phyloP scores from a whole-genome alignment of 92 coral and sea anemone genomes.

The Porites divaricata region DNA sequence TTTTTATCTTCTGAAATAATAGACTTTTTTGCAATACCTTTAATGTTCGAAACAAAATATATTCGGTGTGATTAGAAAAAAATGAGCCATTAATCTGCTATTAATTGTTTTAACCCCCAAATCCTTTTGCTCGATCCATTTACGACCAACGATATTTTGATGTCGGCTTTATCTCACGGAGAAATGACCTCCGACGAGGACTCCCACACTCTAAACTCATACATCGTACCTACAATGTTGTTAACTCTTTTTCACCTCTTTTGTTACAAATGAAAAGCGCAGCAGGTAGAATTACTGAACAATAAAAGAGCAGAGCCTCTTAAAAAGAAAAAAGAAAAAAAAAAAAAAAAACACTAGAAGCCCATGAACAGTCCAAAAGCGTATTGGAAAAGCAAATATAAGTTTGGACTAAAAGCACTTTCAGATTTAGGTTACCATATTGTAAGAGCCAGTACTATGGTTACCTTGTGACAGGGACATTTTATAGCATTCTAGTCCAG shows the following conservation, averaged over 20 bases:
- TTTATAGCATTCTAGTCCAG: constrained; percentile 25
- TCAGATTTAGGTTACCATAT: background rate
- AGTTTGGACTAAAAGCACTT: background rate
- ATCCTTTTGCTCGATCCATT: background rate
- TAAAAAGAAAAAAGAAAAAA: background rate
- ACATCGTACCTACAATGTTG: background rate
- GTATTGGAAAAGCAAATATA: background rate
- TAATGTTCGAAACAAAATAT: too few relatives aligned
- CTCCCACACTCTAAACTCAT: background rate
- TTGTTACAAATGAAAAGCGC: background rate
- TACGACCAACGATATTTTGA: background rate
- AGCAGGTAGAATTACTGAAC: constrained; percentile 6
- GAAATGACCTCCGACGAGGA: background rate
- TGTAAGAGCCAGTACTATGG: background rate
- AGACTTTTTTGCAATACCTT: too few relatives aligned
- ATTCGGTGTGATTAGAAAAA: background rate
- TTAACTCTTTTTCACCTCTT: background rate
- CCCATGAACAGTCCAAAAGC: background rate
- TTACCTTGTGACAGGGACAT: background rate
- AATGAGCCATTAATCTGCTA: background rate
- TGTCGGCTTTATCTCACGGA: background rate
- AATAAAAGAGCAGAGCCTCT: background rate
- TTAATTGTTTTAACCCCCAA: background rate
- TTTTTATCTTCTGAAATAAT: too few relatives aligned
- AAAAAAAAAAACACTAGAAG: too few relatives aligned